These are phyloP conservation scores for Mirounga angustirostris DNA, from an alignment of 2,113 vertebrate species.

Conservation along the genomic window DNA sequence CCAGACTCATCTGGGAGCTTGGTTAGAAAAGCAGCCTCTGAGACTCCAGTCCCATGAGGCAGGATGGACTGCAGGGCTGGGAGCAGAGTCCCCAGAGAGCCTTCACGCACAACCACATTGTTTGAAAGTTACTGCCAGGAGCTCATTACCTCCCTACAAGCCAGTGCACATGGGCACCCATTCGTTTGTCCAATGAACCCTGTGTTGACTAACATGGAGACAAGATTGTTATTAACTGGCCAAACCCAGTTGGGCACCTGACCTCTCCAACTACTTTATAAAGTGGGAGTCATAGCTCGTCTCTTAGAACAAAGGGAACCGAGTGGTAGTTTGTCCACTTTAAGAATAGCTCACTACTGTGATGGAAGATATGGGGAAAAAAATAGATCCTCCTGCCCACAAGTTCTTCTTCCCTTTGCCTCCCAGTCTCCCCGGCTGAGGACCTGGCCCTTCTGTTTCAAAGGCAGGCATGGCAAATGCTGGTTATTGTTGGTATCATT, in stretches of 20 bases:
- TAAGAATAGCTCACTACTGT: background rate
- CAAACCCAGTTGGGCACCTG: background rate
- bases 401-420: background rate
- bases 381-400: accelerated
- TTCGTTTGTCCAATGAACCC: accelerated
- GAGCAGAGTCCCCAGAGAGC: background rate
- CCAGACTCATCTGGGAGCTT: background rate
- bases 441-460: background rate
- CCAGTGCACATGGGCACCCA: accelerated
- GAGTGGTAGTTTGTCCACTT: background rate
- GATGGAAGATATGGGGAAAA: accelerated
- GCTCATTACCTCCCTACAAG: background rate
- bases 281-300: background rate
- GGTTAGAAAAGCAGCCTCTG: accelerated
- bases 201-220: background rate
- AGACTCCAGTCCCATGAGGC: accelerated
- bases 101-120: accelerated
- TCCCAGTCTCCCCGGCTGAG: background rate
- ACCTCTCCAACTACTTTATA: background rate
- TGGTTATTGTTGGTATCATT: background rate
- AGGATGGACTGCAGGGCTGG: background rate
- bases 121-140: background rate
- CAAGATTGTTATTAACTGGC: background rate
- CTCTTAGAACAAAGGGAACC: background rate
- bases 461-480: background rate